Base-by-base conservation (phyloP, 1,140 invertebrate species). In the Drosophila obscura region DNA sequence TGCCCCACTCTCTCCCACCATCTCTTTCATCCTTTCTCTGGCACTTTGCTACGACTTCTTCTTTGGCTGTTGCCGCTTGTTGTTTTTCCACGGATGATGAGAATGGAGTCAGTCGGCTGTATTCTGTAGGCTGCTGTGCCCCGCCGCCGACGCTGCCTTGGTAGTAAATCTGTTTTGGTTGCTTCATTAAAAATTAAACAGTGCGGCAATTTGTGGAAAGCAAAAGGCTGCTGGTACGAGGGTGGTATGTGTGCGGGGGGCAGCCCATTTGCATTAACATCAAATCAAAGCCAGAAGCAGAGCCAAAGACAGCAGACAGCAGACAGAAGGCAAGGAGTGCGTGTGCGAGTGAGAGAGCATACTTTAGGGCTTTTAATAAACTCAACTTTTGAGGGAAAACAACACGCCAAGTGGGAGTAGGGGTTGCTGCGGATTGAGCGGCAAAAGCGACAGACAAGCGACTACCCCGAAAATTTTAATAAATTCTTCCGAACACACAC, bases 141-240 rank as follows among this genome's bases (percentile, higher is more conserved):
- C 51, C 35, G 28, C 49, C 24, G 69, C 51, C 35, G 28, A 43
- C 24, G 69, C 68, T 75, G 53, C 72, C 72, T 75, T 66, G 72
- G 72, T n/a, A 83, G 75, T 80, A 80, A 80, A 85, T 85, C 82
- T 80, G 78, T 85, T 85, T 85, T 52, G 67, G 80, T 80, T 76
- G 62, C 62, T 77, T 67, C 73, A 83, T 83, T 83, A 85, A 67
- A 83, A 85, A 83, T 83, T 83, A 76, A 83, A 73, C 76, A 80
- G 76, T 55, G 41, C 48, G 55, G 56, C 62, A 84, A 74, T 78
- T 68, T 78, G n/a, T n/a, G 8, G 44, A 61, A 39, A 4, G 11
- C 11, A 5, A 39, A 39, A 2, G 44, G 53, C 28, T 31, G 50
- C 8, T 9, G 11, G 7, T 2, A 11, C 28, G n/a, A n/a, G 19